These are phyloP conservation scores for Euschistus heros DNA, from an alignment of 1,140 invertebrate genomes.

Conservation along the genomic window DNA sequence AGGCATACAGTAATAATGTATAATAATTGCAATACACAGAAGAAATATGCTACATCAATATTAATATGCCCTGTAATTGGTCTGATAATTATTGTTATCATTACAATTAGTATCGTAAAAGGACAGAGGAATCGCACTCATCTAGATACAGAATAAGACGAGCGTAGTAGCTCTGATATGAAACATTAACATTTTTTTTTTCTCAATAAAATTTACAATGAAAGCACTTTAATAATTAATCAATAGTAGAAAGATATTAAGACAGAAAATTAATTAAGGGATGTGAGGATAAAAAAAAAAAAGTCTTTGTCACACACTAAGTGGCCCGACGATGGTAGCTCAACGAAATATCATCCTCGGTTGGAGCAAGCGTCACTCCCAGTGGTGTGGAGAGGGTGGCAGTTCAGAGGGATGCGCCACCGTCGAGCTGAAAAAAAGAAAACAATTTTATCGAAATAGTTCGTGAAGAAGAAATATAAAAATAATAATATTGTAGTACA, in stretches of 20 bases:
- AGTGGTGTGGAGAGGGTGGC: constrained; percentile 92
- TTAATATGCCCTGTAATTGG: constrained; percentile 8
- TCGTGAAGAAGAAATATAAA: neutral
- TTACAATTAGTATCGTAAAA: neutral
- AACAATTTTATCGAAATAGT: neutral
- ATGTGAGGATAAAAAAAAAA: neutral
- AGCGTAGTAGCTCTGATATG: too few species aligned
- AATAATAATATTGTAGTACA: too few species aligned
- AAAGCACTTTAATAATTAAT: constrained; percentile 1
- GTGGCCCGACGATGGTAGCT: constrained; percentile 15
- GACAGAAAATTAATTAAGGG: neutral
- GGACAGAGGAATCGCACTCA: neutral
- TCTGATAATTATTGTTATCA: constrained; percentile 1
- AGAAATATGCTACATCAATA: neutral
- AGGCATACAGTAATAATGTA: neutral
- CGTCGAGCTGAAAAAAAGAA: constrained; percentile 68
- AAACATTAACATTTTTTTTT: too few species aligned
- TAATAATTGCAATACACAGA: constrained; percentile 4
- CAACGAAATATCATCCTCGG: constrained; percentile 31
- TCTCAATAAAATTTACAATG: neutral
- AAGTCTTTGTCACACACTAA: too few species aligned
- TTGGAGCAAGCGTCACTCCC: constrained; percentile 57
- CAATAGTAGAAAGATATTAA: neutral
- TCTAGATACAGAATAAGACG: neutral
- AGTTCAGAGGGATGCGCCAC: constrained; percentile 94